phyloP scores from a whole-genome alignment of 2,113 vertebrate species.

The Danionella cerebrum region DNA sequence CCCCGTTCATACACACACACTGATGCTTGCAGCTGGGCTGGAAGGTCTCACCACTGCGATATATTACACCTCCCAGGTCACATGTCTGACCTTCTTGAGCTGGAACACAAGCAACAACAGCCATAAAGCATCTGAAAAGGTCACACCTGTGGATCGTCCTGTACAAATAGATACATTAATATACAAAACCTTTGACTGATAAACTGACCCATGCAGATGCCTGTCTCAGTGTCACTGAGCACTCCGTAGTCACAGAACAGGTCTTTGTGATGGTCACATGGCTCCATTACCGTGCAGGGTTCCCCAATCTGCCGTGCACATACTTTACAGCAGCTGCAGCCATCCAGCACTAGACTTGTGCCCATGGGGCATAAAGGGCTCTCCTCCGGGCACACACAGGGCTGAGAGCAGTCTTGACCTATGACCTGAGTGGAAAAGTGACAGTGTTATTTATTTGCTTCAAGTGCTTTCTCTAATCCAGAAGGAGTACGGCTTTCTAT shows the following conservation, averaged over 20 bases:
- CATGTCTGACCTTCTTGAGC: slow-evolving; percentile 63
- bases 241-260: slow-evolving; percentile 65
- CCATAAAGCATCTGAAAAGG: background rate
- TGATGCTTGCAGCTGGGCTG: slow-evolving; percentile 71
- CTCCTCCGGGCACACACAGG: slow-evolving; percentile 63
- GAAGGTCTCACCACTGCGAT: slow-evolving; percentile 68
- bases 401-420: slow-evolving; percentile 49
- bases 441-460: background rate
- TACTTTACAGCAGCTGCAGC: slow-evolving; percentile 74
- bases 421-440: slow-evolving; percentile 46
- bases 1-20: slow-evolving; percentile 71
- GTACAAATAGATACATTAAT: background rate
- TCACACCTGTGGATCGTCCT: background rate
- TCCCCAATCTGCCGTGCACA: slow-evolving; percentile 67
- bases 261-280: slow-evolving; percentile 71
- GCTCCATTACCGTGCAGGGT: slow-evolving; percentile 59
- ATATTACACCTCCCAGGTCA: slow-evolving; percentile 65
- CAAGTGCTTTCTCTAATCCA: background rate
- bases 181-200: background rate
- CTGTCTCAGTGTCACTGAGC: slow-evolving; percentile 51
- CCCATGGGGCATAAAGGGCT: slow-evolving; percentile 53
- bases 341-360: slow-evolving; percentile 66
- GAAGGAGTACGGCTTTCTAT: too few relatives aligned
- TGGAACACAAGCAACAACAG: slow-evolving; percentile 28
- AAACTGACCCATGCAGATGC: slow-evolving; percentile 68